Conservation (phyloP, 1,140 invertebrate genomes). For the Orchestia grillus region DNA sequence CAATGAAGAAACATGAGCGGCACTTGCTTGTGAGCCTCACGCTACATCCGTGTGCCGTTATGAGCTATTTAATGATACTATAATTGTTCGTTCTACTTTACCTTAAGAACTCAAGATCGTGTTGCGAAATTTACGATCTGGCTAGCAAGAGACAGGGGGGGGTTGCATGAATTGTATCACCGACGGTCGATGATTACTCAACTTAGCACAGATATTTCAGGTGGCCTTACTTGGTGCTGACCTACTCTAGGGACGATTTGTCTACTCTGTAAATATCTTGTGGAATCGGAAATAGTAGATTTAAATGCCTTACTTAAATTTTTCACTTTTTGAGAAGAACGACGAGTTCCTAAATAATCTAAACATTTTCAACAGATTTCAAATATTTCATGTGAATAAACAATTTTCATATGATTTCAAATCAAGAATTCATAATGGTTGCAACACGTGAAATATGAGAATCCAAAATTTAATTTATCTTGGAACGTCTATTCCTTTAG, state of each 20-base stretch:
- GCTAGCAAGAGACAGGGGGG: neutral
- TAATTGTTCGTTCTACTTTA: neutral
- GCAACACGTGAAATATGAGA: no score
- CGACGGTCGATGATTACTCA: neutral
- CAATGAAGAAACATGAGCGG: neutral
- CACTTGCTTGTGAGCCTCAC: neutral
- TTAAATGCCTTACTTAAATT: no score
- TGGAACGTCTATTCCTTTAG: no score
- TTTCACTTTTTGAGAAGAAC: no score
- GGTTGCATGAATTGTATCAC: neutral
- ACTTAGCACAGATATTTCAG: neutral
- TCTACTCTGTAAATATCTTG: neutral
- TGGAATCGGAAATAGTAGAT: no score
- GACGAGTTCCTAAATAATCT: no score
- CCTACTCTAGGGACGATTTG: no score
- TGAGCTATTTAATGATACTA: neutral
- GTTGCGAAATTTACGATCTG: neutral
- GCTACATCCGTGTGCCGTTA: neutral
- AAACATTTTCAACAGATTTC: no score
- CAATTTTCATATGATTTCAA: no score
- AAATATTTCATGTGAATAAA: no score
- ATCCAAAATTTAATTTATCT: no score
- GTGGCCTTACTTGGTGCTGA: neutral
- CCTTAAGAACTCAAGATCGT: neutral
- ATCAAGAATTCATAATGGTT: no score